Evolutionary conservation across 1,140 invertebrate genomes (phyloP), one percentile per base, ranked within the genome.

Genomic region (Periplaneta americana): DNA sequence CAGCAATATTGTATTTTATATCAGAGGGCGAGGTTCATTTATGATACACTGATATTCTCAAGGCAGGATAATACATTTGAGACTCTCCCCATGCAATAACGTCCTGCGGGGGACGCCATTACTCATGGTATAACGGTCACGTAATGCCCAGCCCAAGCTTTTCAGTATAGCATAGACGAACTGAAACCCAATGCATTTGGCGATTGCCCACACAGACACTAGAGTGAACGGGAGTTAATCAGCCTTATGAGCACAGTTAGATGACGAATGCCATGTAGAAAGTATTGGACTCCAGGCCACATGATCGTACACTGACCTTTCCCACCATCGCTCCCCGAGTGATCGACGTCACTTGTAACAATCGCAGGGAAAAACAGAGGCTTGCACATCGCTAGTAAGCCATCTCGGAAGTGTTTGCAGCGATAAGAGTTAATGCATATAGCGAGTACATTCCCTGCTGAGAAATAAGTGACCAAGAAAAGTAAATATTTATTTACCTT

Each of bases 221-320:
- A 28, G 22, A 66, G 11, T 66, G 39, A 48, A 2, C 22, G 48
- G 48, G 48, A n/a, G 4, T 28, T 66, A 66, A 66, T 66, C 48
- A 66, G n/a, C 22, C 48, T n/a, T 66, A 28, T 66, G 48, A 66
- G 22, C 77, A 78, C 77, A 39, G 77, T 78, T 48, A 48, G 77
- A 78, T 78, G 33, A 78, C 77, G 77, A 78, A 78, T 78, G 77
- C 77, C 33, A 78, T 78, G 77, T 78, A 78, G 77, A 78, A 78
- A 78, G 77, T 78, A 78, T 78, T 39, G 77, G 77, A 78, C 35
- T 48, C 32, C 77, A 78, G 77, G 77, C 39, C 77, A 78, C 77
- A 78, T 78, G 77, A n/a, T 66, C 18, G 77, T 48, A 48, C 77
- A 78, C 77, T 48, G 77, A 66, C 77, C 77, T 78, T 37, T 78